Evolutionary conservation across 1,140 invertebrate species (phyloP).

Genomic region (Drosophila trapezifrons): DNA sequence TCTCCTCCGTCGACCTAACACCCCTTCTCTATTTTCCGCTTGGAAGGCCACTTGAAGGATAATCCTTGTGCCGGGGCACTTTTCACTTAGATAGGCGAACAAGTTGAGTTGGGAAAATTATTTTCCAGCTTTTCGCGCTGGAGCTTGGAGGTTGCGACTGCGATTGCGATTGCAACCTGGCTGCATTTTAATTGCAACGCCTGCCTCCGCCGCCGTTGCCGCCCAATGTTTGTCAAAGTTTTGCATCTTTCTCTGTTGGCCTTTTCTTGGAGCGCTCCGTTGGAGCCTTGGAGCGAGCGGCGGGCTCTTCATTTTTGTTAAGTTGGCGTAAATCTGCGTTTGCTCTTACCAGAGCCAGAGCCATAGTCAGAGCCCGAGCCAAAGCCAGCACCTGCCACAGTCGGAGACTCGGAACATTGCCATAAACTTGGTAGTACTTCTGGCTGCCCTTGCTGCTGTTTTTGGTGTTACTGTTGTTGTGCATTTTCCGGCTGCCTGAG

Average conservation of each 20-base stretch:
- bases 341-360: not conserved
- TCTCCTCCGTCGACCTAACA: slow-evolving; percentile 2
- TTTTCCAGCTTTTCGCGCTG: slow-evolving; percentile 64
- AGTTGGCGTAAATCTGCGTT: slow-evolving; percentile 47
- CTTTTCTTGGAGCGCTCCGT: slow-evolving; percentile 6
- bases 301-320: slow-evolving; percentile 43
- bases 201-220: not conserved
- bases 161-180: slow-evolving; percentile 19
- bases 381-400: slow-evolving; percentile 51
- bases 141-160: not conserved
- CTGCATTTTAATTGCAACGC: slow-evolving; percentile 70
- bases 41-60: slow-evolving; percentile 49
- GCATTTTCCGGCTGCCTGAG: slow-evolving; percentile 71
- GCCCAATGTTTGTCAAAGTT: slow-evolving; percentile 51
- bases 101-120: slow-evolving; percentile 58
- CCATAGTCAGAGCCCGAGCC: too few relatives aligned
- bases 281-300: not conserved
- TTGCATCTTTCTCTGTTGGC: slow-evolving; percentile 42
- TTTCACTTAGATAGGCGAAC: slow-evolving; percentile 42
- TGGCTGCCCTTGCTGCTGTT: slow-evolving; percentile 5
- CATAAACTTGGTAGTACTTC: slow-evolving; percentile 4
- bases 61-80: slow-evolving; percentile 31
- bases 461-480: slow-evolving; percentile 20
- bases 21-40: slow-evolving; percentile 29
- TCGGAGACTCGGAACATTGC: slow-evolving; percentile 14